Evolutionary conservation across 2,888 invertebrate genomes (phyloP).

Genomic region (Chouioia cunea): DNA sequence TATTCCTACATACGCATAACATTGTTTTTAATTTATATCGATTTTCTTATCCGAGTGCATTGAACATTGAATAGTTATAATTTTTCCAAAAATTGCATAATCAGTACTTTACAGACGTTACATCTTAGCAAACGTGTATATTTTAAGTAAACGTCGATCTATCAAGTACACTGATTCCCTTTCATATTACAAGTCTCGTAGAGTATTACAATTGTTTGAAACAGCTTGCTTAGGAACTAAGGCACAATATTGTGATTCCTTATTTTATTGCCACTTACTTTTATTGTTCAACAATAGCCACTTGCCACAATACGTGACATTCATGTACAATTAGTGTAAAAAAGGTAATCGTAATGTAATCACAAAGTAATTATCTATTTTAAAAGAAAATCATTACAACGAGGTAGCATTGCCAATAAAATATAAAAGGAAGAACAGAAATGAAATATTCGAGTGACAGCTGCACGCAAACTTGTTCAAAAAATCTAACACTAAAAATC

Average conservation of each 20-base stretch:
- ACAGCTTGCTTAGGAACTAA: slow-evolving; percentile 46
- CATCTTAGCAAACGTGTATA: slow-evolving; percentile 25
- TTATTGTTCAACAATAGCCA: slow-evolving; percentile 13
- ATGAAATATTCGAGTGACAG: slow-evolving; percentile 37
- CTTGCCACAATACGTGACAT: neutral
- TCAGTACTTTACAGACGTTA: slow-evolving; percentile 28
- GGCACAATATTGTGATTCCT: slow-evolving; percentile 42
- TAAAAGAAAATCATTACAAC: slow-evolving; percentile 12
- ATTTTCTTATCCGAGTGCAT: slow-evolving; percentile 29
- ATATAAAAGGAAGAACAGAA: neutral
- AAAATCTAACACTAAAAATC: slow-evolving; percentile 32
- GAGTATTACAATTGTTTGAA: slow-evolving; percentile 34
- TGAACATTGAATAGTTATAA: slow-evolving; percentile 35
- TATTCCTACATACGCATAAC: too few relatives aligned
- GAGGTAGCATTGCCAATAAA: slow-evolving; percentile 6
- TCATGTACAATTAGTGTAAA: neutral
- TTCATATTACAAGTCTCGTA: slow-evolving; percentile 30
- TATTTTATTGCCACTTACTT: slow-evolving; percentile 27
- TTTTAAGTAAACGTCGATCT: slow-evolving; percentile 21
- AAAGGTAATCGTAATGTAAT: neutral
- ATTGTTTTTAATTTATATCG: too few relatives aligned
- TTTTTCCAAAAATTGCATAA: too few relatives aligned
- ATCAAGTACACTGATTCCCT: slow-evolving; percentile 24
- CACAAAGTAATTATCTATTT: slow-evolving; percentile 18
- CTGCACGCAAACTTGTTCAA: slow-evolving; percentile 31